Percentiles rank a stretch among this genome's conserved stretches.
Evolutionary conservation across 2,797 vertebrate genomes (phyloP).

Genomic region (Distichodus sexfasciatus): DNA sequence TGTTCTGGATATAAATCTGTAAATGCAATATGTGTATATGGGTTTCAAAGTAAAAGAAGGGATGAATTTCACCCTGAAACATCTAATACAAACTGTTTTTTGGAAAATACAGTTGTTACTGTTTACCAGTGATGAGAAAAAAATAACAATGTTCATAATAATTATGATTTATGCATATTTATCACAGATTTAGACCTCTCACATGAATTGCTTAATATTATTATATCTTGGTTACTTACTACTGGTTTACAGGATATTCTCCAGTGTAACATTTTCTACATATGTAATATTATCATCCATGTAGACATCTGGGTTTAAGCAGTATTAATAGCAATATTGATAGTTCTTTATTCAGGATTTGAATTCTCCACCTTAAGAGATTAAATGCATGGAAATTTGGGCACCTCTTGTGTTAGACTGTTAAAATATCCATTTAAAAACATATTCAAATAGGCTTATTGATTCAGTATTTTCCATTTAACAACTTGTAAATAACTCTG

Average conservation of each 20-base stretch:
- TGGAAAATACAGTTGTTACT: not conserved
- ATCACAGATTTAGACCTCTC: no score
- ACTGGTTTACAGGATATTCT: no score
- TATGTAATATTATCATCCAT: not conserved
- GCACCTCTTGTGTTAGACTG: not conserved
- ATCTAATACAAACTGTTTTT: not conserved
- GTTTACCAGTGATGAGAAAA: not conserved
- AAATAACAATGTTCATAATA: not conserved
- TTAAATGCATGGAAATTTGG: not conserved
- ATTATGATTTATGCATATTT: not conserved
- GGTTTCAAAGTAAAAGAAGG: no score
- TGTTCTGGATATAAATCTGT: not conserved
- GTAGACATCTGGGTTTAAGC: not conserved
- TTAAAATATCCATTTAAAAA: no score
- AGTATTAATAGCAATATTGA: not conserved
- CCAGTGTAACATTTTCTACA: not conserved
- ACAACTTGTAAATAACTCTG: no score
- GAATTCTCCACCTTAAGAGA: not conserved
- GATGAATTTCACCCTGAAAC: not conserved
- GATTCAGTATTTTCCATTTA: no score
- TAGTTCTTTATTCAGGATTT: not conserved
- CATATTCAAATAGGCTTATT: no score
- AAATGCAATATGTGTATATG: not conserved
- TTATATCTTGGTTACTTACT: no score
- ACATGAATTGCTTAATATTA: no score